Evolutionary conservation across 2,797 vertebrate species (phyloP), one percentile per base, ranked within the genome.

Genomic region (Macropus fuliginosus): DNA sequence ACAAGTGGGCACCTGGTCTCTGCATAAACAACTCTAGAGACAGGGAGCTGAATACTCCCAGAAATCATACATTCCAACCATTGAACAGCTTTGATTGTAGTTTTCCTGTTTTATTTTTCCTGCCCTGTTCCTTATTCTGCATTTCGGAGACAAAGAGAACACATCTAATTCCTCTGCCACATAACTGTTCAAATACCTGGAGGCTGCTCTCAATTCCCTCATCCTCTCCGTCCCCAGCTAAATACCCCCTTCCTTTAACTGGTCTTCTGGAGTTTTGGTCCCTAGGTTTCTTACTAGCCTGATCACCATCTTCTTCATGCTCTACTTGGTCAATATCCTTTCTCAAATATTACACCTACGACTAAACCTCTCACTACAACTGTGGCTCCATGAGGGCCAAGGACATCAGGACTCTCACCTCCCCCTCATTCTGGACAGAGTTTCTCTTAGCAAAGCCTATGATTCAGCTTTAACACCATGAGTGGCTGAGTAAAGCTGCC

Each of bases 131-230:
- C n/a, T 81, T 10, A 24, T 40, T 40, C n/a, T 81, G 18, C 66
- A 40, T 40, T 40, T 74, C n/a, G 46, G 66, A 81, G 66, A 46
- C 66, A 62, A 62, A 40, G n/a, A 81, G 66, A 10, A 81, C 18
- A 8, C n/a, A 46, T 24, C 18, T 40, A 46, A 81, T 24, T 12
- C n/a, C 18, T 81, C 66, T 24, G n/a, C n/a, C 16, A 24, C 66
- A 40, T 2, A 24, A 40, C 3, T 24, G 66, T 24, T 81, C 18
- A n/a, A n/a, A 74, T 18, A 5, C 24, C 16, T 66, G 34, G 62
- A 66, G 34, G 62, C 62, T 21, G n/a, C 66, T 40, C 66, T 40
- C n/a, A 9, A 96, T 87, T 96, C 95, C 62, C 59, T 31, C 66
- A 90, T 91, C 92, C n/a, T 14, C 91, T 16, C 93, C 66, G 54